Conservation (phyloP, 2,888 invertebrate genomes). For the Trisateles emortualis region DNA sequence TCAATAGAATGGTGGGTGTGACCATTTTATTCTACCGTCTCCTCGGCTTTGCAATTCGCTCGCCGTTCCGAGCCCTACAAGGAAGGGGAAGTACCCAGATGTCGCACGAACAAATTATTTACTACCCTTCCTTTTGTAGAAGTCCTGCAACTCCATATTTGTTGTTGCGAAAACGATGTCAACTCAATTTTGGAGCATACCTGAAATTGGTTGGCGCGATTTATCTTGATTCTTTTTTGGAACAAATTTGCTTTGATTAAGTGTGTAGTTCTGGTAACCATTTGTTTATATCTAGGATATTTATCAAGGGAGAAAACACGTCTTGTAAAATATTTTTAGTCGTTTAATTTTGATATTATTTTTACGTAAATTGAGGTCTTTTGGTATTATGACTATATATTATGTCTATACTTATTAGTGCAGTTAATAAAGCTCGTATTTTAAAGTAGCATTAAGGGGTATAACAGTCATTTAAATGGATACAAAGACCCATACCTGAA, state of each 20-base stretch:
- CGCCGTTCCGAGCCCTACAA: constrained; percentile 64
- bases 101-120: constrained; percentile 83
- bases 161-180: constrained; percentile 55
- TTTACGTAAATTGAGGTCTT: too few species aligned
- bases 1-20: constrained; percentile 76
- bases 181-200: constrained; percentile 44
- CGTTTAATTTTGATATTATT: neutral
- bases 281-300: constrained; percentile 29
- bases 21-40: constrained; percentile 73
- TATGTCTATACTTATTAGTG: too few species aligned
- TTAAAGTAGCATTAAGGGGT: too few species aligned
- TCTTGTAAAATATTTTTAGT: neutral
- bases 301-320: constrained; percentile 9
- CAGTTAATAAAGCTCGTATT: too few species aligned
- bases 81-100: constrained; percentile 83
- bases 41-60: constrained; percentile 61
- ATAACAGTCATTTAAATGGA: too few species aligned
- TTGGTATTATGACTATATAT: too few species aligned
- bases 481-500: too few species aligned
- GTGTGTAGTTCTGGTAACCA: constrained; percentile 32
- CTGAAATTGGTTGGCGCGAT: constrained; percentile 46
- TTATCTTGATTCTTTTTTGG: constrained; percentile 48
- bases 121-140: constrained; percentile 77
- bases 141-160: constrained; percentile 67
- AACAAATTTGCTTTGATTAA: constrained; percentile 49